Percentiles rank a stretch among this genome's conserved stretches.
phyloP scores from a whole-genome alignment of 1,140 invertebrate genomes.

The Philopotamus ludificatus region DNA sequence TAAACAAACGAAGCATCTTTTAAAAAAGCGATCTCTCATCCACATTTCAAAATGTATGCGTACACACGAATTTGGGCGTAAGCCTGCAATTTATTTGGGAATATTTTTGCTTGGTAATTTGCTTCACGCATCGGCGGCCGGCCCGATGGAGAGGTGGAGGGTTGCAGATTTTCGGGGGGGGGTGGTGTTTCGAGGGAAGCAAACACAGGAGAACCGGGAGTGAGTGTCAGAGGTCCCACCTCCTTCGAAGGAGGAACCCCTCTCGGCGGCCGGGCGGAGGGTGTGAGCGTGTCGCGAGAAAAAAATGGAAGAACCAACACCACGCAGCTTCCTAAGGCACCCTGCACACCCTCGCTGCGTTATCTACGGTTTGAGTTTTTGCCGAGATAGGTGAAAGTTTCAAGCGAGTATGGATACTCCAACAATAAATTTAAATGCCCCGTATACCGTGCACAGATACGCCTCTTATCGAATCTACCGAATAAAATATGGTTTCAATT shows the following conservation, averaged over 20 bases:
- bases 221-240: not conserved
- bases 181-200: not conserved
- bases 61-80: slow-evolving; percentile 38
- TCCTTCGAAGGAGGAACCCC: not conserved
- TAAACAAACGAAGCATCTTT: slow-evolving; percentile 12
- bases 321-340: slow-evolving; percentile 20
- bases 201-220: not conserved
- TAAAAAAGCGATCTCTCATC: slow-evolving; percentile 15
- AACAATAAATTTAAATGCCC: slow-evolving; percentile 40
- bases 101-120: slow-evolving; percentile 43
- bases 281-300: slow-evolving; percentile 20
- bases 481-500: slow-evolving; percentile 43
- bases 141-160: slow-evolving; percentile 8
- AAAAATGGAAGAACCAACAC: slow-evolving; percentile 26
- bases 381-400: slow-evolving; percentile 41
- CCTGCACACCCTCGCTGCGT: slow-evolving; percentile 15
- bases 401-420: slow-evolving; percentile 34
- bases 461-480: slow-evolving; percentile 41
- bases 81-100: slow-evolving; percentile 43
- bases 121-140: slow-evolving; percentile 38
- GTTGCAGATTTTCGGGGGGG: slow-evolving; percentile 17
- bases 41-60: slow-evolving; percentile 38
- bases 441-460: slow-evolving; percentile 35
- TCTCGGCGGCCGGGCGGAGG: too few relatives aligned
- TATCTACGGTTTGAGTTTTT: slow-evolving; percentile 38